Evolutionary conservation across 2,113 vertebrate species (phyloP).

Genomic region (Eptesicus fuscus): DNA sequence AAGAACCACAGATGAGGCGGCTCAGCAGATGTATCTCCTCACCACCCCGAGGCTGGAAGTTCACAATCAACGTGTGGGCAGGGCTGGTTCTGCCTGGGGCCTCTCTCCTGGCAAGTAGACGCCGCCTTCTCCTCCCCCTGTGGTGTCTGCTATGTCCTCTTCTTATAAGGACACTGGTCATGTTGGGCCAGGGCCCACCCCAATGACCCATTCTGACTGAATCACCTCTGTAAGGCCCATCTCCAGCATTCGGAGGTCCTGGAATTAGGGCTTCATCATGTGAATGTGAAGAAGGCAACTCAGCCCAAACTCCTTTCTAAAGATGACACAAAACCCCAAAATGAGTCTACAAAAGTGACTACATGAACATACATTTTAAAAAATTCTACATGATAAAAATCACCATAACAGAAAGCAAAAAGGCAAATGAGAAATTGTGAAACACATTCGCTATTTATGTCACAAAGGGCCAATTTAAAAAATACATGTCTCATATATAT

Average conservation of each 20-base stretch:
- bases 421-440: background rate
- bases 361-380: background rate
- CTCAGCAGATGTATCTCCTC: fast-evolving
- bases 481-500: no score
- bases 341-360: background rate
- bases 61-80: background rate
- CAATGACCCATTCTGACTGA: fast-evolving
- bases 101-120: background rate
- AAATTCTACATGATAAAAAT: background rate
- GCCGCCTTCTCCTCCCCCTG: fast-evolving
- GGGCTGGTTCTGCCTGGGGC: fast-evolving
- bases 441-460: background rate
- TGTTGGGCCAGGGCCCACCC: fast-evolving
- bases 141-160: no score
- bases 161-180: background rate
- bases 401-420: background rate
- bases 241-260: background rate
- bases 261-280: no score
- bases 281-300: background rate
- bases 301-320: background rate
- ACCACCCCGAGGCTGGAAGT: background rate
- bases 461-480: background rate
- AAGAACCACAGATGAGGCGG: fast-evolving
- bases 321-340: background rate
- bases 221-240: background rate